A percentile compares a stretch with the other conserved stretches of the same genome.
These are phyloP conservation scores for Synanthedon vespiformis DNA, from an alignment of 2,888 invertebrate species.

Conservation along the genomic window DNA sequence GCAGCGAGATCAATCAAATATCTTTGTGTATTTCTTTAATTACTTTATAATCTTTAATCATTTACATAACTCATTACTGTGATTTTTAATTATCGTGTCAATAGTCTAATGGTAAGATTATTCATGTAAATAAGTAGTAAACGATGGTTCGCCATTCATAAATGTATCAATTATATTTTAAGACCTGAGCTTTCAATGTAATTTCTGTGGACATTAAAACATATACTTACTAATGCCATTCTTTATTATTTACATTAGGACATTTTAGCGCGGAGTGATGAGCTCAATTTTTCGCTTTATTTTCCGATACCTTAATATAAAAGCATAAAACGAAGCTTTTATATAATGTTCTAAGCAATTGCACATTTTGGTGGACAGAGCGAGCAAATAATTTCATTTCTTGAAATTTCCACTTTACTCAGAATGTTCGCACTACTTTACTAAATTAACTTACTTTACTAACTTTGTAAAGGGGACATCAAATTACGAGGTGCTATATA, in stretches of 20 bases:
- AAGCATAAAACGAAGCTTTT: no score
- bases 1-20: no score
- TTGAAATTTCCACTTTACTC: no score
- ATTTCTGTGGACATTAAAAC: constrained; percentile 60
- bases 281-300: not conserved
- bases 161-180: constrained; percentile 33
- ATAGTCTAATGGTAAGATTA: constrained; percentile 44
- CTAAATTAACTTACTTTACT: no score
- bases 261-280: not conserved
- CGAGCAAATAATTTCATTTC: no score
- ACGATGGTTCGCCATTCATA: constrained; percentile 41
- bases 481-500: no score
- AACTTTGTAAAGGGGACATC: no score
- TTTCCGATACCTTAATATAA: not conserved
- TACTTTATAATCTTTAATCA: constrained; percentile 19
- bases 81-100: constrained; percentile 55
- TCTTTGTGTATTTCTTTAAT: constrained; percentile 24
- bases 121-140: constrained; percentile 30
- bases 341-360: no score
- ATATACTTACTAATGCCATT: constrained; percentile 16
- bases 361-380: no score
- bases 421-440: no score
- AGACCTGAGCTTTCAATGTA: constrained; percentile 56
- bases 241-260: not conserved
- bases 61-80: constrained; percentile 22